Percentiles rank a stretch among this genome's conserved stretches.
Conservation (phyloP, 2,797 vertebrate species). For the Cyprinodon diabolis region DNA sequence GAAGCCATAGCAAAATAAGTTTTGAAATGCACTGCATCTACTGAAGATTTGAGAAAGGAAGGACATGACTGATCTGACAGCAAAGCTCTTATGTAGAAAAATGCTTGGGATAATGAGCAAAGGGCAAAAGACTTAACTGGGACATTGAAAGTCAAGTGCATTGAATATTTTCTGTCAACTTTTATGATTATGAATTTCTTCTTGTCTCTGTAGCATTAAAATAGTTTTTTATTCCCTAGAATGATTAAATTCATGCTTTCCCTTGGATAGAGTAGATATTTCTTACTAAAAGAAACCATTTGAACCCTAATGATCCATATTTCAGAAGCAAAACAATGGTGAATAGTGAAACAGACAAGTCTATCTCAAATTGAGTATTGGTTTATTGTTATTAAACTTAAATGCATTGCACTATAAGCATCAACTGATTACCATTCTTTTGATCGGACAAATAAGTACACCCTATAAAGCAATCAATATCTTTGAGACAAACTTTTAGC, state of each 20-base stretch:
- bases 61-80: not conserved
- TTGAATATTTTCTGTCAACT: not conserved
- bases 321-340: no score
- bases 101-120: not conserved
- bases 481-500: not conserved
- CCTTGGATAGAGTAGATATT: not conserved
- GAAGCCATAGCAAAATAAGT: slow-evolving; percentile 5
- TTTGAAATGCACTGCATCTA: not conserved
- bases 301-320: no score
- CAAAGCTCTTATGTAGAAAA: not conserved
- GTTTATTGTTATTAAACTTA: no score
- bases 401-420: no score
- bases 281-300: no score
- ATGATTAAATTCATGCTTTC: not conserved
- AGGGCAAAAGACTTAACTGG: not conserved
- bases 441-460: not conserved
- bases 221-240: not conserved
- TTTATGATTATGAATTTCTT: not conserved
- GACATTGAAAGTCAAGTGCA: not conserved
- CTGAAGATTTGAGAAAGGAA: not conserved
- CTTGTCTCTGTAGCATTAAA: not conserved
- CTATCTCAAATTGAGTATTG: no score
- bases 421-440: no score
- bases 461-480: not conserved
- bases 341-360: no score